These are phyloP conservation scores for Porites evermanni DNA, from an alignment of 92 coral and sea anemone species.

Conservation along the genomic window DNA sequence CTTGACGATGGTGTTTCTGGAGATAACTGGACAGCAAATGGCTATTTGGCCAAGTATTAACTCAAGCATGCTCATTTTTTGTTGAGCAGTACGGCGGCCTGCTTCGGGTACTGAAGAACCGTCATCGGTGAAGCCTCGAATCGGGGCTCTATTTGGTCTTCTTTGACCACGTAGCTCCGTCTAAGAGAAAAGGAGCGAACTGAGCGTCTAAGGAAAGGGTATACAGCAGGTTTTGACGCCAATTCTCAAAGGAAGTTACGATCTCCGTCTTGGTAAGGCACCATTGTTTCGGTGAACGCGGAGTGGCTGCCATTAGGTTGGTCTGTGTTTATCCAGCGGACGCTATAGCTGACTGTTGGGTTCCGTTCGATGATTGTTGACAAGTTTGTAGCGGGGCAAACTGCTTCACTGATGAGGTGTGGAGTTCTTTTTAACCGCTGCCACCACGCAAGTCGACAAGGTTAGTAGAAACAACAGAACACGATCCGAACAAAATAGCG, in stretches of 20 bases:
- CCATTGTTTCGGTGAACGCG: constrained; percentile 59
- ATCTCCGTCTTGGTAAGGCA: constrained; percentile 60
- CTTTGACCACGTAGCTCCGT: no score
- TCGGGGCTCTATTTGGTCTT: not conserved
- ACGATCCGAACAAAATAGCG: no score
- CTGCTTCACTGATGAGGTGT: no score
- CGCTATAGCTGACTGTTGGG: not conserved
- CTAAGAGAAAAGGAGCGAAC: no score
- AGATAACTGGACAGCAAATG: constrained; percentile 45
- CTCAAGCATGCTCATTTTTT: constrained; percentile 53
- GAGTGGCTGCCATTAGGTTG: not conserved
- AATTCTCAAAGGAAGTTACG: constrained; percentile 11
- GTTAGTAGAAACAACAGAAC: no score
- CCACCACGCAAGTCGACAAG: no score
- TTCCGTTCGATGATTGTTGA: no score
- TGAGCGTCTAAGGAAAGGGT: constrained; percentile 33
- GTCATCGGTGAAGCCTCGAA: constrained; percentile 38
- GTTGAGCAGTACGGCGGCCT: constrained; percentile 43
- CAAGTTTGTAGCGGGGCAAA: no score
- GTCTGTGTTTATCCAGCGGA: constrained; percentile 13
- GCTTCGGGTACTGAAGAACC: constrained; percentile 38
- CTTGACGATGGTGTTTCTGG: constrained; percentile 50
- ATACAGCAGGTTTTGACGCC: not conserved
- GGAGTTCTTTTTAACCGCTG: no score
- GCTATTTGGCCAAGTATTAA: constrained; percentile 57